These are phyloP conservation scores for Hemiprocne comata DNA, from an alignment of 2,113 vertebrate genomes.

Conservation along the genomic window DNA sequence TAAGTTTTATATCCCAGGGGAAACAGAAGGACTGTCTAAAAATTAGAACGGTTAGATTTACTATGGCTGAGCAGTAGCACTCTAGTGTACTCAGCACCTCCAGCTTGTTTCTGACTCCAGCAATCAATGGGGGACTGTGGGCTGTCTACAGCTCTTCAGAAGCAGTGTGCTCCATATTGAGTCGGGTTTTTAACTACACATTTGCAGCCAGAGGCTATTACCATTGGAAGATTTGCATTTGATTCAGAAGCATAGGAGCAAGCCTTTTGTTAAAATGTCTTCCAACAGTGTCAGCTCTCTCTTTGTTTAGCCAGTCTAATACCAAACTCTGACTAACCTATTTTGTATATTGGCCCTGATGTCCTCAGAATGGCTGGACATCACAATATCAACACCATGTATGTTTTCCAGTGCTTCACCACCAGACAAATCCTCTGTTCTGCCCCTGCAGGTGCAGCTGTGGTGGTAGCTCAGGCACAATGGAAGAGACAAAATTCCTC, in stretches of 20 bases:
- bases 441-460: background rate
- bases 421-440: background rate
- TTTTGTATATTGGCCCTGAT: background rate
- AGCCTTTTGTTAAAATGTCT: background rate
- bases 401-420: background rate
- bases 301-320: background rate
- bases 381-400: background rate
- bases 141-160: background rate
- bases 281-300: background rate
- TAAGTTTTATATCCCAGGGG: background rate
- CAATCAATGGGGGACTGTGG: background rate
- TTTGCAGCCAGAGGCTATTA: background rate
- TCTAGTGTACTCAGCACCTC: background rate
- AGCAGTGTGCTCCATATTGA: background rate
- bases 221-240: background rate
- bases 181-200: background rate
- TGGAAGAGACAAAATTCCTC: background rate
- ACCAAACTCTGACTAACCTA: background rate
- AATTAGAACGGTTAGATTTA: background rate
- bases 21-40: background rate
- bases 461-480: background rate
- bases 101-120: background rate
- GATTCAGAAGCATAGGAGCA: background rate
- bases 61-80: accelerated
- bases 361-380: background rate